These are phyloP conservation scores for Trachelus troglodyta DNA, from an alignment of 2,888 invertebrate genomes.

Conservation along the genomic window DNA sequence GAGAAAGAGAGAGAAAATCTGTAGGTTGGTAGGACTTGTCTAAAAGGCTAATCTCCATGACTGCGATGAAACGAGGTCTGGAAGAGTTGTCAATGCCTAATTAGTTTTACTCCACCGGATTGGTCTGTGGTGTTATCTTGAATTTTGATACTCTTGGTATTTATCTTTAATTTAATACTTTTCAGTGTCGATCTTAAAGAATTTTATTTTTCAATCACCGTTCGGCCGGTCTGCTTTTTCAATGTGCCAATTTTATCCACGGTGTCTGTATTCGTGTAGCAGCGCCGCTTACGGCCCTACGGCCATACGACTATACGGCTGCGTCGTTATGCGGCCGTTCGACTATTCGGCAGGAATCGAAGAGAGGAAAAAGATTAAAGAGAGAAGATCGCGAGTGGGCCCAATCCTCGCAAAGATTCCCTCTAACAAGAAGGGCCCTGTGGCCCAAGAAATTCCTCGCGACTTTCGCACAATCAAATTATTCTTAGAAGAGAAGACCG, in stretches of 20 bases:
- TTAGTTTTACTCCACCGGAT: not conserved
- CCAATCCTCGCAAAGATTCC: not conserved
- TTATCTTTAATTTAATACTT: not conserved
- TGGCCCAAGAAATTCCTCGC: constrained; percentile 46
- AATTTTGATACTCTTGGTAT: not conserved
- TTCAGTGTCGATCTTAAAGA: not conserved
- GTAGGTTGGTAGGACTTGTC: not conserved
- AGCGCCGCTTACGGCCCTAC: not conserved
- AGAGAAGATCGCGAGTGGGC: constrained; percentile 21
- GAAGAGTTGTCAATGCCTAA: not conserved
- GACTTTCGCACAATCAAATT: constrained; percentile 54
- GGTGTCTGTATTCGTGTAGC: not conserved
- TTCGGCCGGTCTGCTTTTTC: not conserved
- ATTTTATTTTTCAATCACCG: not conserved
- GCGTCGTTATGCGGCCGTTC: not conserved
- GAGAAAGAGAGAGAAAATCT: not conserved
- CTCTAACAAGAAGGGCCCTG: not conserved
- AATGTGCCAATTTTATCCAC: not conserved
- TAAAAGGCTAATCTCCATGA: not conserved
- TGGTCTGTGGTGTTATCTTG: not conserved
- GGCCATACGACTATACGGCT: not conserved
- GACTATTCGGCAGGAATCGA: constrained; percentile 7
- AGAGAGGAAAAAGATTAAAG: constrained; percentile 17
- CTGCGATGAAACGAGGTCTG: not conserved
- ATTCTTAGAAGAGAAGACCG: constrained; percentile 41